These are phyloP conservation scores for Physella acuta DNA, from an alignment of 1,140 invertebrate species.

Conservation along the genomic window DNA sequence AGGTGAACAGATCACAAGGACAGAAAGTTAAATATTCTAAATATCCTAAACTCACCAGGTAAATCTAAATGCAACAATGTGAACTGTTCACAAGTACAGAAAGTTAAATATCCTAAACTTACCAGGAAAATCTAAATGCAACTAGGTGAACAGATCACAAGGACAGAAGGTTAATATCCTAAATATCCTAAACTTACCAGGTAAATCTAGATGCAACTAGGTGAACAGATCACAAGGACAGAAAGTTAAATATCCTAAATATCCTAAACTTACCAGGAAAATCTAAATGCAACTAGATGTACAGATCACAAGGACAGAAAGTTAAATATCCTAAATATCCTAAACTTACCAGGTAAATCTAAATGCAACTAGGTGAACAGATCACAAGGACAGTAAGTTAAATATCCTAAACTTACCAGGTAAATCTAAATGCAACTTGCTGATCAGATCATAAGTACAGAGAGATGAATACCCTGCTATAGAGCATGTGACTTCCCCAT, in stretches of 20 bases:
- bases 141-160: background rate
- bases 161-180: conserved; percentile 16
- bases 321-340: conserved; percentile 15
- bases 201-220: conserved; percentile 4
- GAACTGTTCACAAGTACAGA: conserved; percentile 11
- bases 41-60: conserved; percentile 6
- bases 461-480: conserved; percentile 18
- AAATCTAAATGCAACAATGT: conserved; percentile 7
- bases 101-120: conserved; percentile 4
- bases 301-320: conserved; percentile 7
- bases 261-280: conserved; percentile 12
- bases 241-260: conserved; percentile 9
- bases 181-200: conserved; percentile 10
- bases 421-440: conserved; percentile 1
- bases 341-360: conserved; percentile 12
- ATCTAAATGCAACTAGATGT: background rate
- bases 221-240: conserved; percentile 7
- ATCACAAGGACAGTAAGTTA: conserved; percentile 9
- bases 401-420: conserved; percentile 17
- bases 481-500: conserved; percentile 14
- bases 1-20: background rate
- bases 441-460: conserved; percentile 12
- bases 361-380: background rate
- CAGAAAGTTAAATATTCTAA: conserved; percentile 12
- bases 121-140: conserved; percentile 19